Evolutionary conservation across 1,140 invertebrate species (phyloP), one percentile per base, ranked within the genome.

Genomic region (Arctopsyche grandis): DNA sequence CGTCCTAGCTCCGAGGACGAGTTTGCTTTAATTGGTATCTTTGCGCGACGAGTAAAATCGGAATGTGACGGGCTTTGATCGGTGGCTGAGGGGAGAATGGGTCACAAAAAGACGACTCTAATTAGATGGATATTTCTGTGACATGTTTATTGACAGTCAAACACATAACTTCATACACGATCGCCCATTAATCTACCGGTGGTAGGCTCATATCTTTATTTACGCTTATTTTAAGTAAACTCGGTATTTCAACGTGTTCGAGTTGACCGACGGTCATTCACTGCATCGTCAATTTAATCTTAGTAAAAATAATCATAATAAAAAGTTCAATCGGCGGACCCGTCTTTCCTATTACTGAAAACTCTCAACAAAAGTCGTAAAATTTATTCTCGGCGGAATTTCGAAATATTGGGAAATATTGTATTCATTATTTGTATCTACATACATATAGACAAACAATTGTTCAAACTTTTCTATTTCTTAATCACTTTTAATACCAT

Each of bases 101-200:
- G 19, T 24, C 24, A 66, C 63, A 66, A 52, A 48, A 77, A 77
- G 76, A 70, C 44, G 9, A 46, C 63, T 74, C 75, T 81, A 81
- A 81, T 81, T 81, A 81, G 80, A 81, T 81, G 80, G 80, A 81
- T 81, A 79, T 75, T 81, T 75, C 48, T 78, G 80, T 81, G 80
- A 81, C 80, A 81, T 81, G 78, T 81, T 81, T 81, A 81, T 81
- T 81, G 80, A 81, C 80, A 77, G 75, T 69, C 69, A 63, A 77
- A 77, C 80, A 81, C 78, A 79, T 81, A 81, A 81, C 78, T 81
- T 79, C 76, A 75, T 78, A 56, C 78, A 21, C 43, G 78, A 21
- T 69, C 46, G 56, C 38, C 78, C 78, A 81, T 81, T 81, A 79
- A 79, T 81, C 80, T 79, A 66, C 69, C 48, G 66, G 5, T 29